Base-by-base conservation (phyloP, 1,140 invertebrate genomes). In the Trichonephila clavata region DNA sequence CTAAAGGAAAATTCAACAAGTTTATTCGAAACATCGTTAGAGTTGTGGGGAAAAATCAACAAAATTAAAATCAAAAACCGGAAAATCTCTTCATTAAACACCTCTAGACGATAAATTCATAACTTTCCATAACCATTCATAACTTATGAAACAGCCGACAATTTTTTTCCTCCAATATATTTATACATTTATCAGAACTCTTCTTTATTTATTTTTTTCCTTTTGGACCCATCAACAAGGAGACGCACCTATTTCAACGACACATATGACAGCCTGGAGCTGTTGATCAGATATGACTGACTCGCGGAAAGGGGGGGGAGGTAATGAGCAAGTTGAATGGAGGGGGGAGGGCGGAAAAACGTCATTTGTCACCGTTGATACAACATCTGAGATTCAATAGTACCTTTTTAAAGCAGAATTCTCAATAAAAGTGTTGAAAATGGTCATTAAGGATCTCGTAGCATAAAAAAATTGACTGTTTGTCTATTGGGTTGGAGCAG, bases 231-330 rank as follows among this genome's bases (percentile, higher is more conserved):
- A 86, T 61, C 43, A 86, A 2, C 50, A 18, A n/a, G 13, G 24
- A 24, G 86, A 63, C 86, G 86, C 63, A 63, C n/a, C 32, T 39
- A 65, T 68, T 27, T 20, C 18, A 68, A 13, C 39, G 86, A 88
- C 86, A 21, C 61, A n/a, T 57, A 61, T 88, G 86, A 88, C 86
- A 88, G 20, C 86, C 86, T 8, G 16, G 32, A 88, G 63, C 61
- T 68, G 63, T 68, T 88, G 60, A 88, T 88, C 59, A 24, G 63
- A 39, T 88, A 21, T 21, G 57, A 21, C 27, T 71, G n/a, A 21
- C n/a, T 7, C 63, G 21, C 21, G 21, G 63, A n/a, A n/a, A 8
- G 4, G 68, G 24, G 14, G 10, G 24, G 27, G 68, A n/a, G n/a
- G n/a, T 24, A 60, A 84, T 43, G 59, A 59, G 61, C 24, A 61